These are phyloP conservation scores for Phalera bucephala DNA, from an alignment of 2,888 invertebrate species.

Conservation along the genomic window DNA sequence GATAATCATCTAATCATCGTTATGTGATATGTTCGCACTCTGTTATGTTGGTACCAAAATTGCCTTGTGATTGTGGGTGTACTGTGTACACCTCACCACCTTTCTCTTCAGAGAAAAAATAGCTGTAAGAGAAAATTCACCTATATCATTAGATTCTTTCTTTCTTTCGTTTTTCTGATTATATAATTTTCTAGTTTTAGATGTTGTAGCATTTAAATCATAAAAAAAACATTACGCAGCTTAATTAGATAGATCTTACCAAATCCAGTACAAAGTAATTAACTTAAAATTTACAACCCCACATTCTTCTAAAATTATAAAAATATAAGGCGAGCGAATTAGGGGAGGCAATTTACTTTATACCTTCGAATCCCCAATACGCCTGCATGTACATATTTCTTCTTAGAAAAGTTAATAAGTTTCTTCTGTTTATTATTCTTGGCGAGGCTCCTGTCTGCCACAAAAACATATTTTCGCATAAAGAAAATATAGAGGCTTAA, in stretches of 20 bases:
- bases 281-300: slow-evolving; percentile 21
- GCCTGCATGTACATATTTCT: slow-evolving; percentile 42
- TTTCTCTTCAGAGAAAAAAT: too few species aligned
- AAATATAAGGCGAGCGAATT: slow-evolving; percentile 34
- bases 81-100: too few species aligned
- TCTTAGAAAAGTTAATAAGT: slow-evolving; percentile 56
- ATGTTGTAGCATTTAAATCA: too few species aligned
- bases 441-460: slow-evolving; percentile 34
- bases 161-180: too few species aligned
- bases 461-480: slow-evolving; percentile 65
- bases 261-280: slow-evolving; percentile 13
- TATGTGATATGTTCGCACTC: too few species aligned
- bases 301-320: slow-evolving; percentile 13
- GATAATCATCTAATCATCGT: too few species aligned
- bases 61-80: too few species aligned
- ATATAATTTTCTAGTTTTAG: too few species aligned
- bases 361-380: slow-evolving; percentile 33
- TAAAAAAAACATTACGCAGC: too few species aligned
- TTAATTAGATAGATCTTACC: background rate
- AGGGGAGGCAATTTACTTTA: slow-evolving; percentile 32
- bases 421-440: slow-evolving; percentile 60
- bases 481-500: slow-evolving; percentile 70
- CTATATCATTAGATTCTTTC: too few species aligned
- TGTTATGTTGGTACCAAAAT: too few species aligned
- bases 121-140: too few species aligned